Evolutionary conservation across 2,888 invertebrate genomes (phyloP), one percentile per base, ranked within the genome.

Genomic region (Chesias legatella): DNA sequence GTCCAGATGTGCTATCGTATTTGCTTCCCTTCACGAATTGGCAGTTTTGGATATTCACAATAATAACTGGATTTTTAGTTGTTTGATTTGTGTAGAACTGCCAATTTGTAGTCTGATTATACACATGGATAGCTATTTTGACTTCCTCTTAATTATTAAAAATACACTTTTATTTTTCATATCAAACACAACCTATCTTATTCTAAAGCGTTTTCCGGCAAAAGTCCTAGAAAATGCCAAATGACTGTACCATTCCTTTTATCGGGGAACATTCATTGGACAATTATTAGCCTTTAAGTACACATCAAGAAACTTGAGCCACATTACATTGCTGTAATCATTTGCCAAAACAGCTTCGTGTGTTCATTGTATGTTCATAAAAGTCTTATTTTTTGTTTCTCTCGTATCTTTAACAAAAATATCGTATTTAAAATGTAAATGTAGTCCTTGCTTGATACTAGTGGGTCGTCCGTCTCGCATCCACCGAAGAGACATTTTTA

Each of bases 1-100:
- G 81, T 79, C 79, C 86, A 82, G 86, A 82, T 82, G 86, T 82
- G 72, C 76, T 79, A 63, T 73, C 60, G 72, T 77, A 71, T 71
- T 68, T 74, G 79, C 80, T 86, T 84, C 71, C 76, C 70, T 74
- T 67, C 64, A 67, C 78, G 69, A 85, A 79, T 75, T 83, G 82
- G 83, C 81, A 84, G 80, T 84, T 82, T 81, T 67, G 58, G 54
- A 53, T 53, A 58, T 56, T 53, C 54, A 51, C 50, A 53, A 40
- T 47, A 29, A 51, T 43, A 44, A 58, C 40, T 48, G 40, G 44
- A 46, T 17, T 5, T 17, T 17, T 50, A 37, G 30, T 39, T 34
- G 29, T 47, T 44, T 38, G 34, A 53, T 27, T 47, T 60, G 58
- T 56, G 46, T 53, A 60, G 65, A 83, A 81, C 82, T 83, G 83